Conservation (phyloP, 2,797 vertebrate species). For the Pristis pectinata region DNA sequence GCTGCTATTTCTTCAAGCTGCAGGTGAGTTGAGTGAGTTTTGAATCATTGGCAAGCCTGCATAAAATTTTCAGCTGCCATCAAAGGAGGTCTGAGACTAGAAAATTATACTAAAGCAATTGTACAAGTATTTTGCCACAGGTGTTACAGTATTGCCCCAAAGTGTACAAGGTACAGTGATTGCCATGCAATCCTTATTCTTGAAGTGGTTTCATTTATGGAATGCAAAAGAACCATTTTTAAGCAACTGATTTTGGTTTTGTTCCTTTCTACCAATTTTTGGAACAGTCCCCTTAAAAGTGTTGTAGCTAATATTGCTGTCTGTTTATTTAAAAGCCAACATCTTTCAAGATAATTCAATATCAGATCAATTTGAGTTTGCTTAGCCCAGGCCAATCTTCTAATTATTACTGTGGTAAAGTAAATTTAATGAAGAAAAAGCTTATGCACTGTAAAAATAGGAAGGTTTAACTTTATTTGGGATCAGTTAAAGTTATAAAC, state of each 20-base stretch:
- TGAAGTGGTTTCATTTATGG: not conserved
- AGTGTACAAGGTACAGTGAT: not conserved
- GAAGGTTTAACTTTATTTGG: not conserved
- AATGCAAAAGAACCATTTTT: not conserved
- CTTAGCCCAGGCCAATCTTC: not conserved
- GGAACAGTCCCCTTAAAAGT: not conserved
- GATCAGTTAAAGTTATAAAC: not conserved
- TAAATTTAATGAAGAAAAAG: not conserved
- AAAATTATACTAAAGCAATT: not conserved
- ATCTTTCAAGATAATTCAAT: not conserved
- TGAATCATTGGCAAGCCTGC: not conserved
- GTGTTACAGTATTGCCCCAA: not conserved
- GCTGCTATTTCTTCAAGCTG: not conserved
- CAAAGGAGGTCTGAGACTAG: slow-evolving; percentile 21
- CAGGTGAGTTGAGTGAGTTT: slow-evolving; percentile 7
- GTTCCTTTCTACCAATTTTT: not conserved
- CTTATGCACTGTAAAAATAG: not conserved
- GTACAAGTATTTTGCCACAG: not conserved
- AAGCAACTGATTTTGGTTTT: not conserved
- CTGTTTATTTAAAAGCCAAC: not conserved
- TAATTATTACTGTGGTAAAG: not conserved
- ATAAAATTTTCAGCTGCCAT: slow-evolving; percentile 10
- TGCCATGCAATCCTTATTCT: no score
- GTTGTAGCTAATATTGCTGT: not conserved
- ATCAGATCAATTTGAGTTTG: not conserved